Base-by-base conservation (phyloP, 2,797 vertebrate genomes). In the Brachymystax lenok region DNA sequence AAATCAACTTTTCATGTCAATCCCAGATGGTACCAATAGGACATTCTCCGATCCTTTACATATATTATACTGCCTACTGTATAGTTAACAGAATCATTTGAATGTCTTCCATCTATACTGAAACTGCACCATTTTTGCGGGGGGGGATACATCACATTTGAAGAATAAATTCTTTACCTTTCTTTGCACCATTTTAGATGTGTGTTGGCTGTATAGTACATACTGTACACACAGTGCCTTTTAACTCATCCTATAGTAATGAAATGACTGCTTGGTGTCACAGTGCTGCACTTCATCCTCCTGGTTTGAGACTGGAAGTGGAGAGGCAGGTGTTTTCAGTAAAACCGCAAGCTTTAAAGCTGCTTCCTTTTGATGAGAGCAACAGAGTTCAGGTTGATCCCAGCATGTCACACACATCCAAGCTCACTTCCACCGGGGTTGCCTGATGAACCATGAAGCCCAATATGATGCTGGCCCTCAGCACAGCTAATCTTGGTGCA, bases 301-400 rank as follows among this genome's bases (percentile, higher is more conserved):
- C 30, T 75, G 27, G 40, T 74, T 69, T 52, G 78, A 59, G 76
- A 79, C 33, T 75, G 68, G 52, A 80, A 35, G 30, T 21, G 24
- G 33, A 66, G 7, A 76, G 33, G 27, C 69, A 75, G 74, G 4
- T 2, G 77, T 82, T 86, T 80, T 69, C 61, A 80, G 67, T 71
- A 61, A 75, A 28, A 51, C 69, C 70, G 70, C 19, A 66, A 51
- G 40, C 71, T 81, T 3, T 68, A 63, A 70, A 81, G 59, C n/a
- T 71, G 82, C 78, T 74, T 72, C 30, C 35, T 21, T 46, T 2
- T 24, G 54, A 71, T 61, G 77, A 50, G 46, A 67, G 77, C 73
- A 82, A 87, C 80, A 84, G 24, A 83, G 88, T 77, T 86, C 80
- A 86, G 81, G 46, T 78, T 79, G 46, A 8, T 66, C 82, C 86